Base-by-base conservation (phyloP, 1,140 invertebrate genomes). In the Nautilus pompilius region DNA sequence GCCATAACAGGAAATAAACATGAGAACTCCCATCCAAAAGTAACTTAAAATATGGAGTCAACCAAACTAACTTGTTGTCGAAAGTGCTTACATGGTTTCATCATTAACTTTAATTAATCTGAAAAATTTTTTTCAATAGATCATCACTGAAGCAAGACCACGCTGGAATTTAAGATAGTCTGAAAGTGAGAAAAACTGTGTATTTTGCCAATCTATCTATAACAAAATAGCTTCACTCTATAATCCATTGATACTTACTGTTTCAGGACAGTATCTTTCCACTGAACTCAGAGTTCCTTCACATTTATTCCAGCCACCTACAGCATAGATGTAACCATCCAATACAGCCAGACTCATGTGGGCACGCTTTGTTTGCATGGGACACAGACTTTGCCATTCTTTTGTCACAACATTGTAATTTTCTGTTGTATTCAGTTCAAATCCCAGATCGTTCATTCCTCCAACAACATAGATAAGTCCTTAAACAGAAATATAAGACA, bases 391-490 rank as follows among this genome's bases (percentile, higher is more conserved):
- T 33, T 83, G 86, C 91, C 91, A 94, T 78, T 91, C 88, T 67
- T 88, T 87, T 0, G 89, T 91, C 0, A 89, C 87, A 0, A 91
- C 91, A 83, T 92, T 90, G 74, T 90, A 93, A 72, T 82, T 91
- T 83, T 83, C 78, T 15, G 92, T 83, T 73, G 91, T 89, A 62
- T 89, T 87, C 58, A 93, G 86, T 82, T 94, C 92, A 49, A 64
- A 60, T 45, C 91, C 89, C 59, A 88, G 87, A 73, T 91, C 89
- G 46, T 91, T 93, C 80, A 92, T 93, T 4, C 93, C 93, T 51
- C 93, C 93, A 49, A 95, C 90, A 65, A 95, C 87, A 75, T 95
- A 96, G 74, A 96, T 94, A 26, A 95, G 83, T 65, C 91, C 90
- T 90, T 72, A 29, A 76, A 73, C 71, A 62, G 22, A 54, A 49